phyloP scores from a whole-genome alignment of 2,797 vertebrate species.

The Myiotriccus ornatus region DNA sequence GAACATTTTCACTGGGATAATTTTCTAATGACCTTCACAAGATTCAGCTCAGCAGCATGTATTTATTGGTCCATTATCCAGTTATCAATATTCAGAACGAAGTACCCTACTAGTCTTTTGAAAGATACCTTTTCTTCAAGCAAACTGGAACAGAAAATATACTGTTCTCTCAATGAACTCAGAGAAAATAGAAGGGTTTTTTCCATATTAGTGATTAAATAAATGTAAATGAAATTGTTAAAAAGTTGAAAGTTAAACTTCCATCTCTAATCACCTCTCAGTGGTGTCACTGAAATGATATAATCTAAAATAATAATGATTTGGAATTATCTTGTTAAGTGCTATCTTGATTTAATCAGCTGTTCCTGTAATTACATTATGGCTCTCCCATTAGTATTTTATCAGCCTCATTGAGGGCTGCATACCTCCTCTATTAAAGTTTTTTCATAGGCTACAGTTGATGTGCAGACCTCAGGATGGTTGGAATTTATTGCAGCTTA shows the following conservation, averaged over 20 bases:
- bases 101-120: background rate
- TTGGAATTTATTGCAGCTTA: background rate
- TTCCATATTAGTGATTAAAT: background rate
- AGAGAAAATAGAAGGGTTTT: background rate
- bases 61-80: background rate
- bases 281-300: background rate
- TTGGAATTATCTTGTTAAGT: background rate
- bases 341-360: conserved; percentile 13
- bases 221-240: background rate
- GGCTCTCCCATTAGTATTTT: background rate
- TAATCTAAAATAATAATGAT: background rate
- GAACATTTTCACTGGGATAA: background rate
- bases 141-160: background rate
- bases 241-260: background rate
- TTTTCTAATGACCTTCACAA: background rate
- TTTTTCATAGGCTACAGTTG: background rate
- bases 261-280: background rate
- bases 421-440: background rate
- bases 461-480: background rate
- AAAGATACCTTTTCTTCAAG: background rate
- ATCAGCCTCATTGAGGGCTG: background rate
- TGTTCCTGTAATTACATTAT: background rate
- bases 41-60: background rate
- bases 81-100: background rate
- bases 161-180: background rate